Evolutionary conservation across 2,888 invertebrate species (phyloP).

Genomic region (Watsonalla binaria): DNA sequence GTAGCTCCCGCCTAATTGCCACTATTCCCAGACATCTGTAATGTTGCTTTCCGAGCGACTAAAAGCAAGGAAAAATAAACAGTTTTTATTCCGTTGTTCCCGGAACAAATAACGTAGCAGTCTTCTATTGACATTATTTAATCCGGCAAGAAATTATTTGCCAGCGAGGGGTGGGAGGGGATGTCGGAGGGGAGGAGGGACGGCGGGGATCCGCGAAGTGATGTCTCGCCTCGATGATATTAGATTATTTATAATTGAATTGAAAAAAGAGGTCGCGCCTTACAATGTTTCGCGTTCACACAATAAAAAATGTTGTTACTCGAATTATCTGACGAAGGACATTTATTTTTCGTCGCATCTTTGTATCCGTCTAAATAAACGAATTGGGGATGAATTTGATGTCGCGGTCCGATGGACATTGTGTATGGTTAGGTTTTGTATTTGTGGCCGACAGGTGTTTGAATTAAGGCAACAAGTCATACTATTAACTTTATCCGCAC

Average conservation of each 20-base stretch:
- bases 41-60: not conserved
- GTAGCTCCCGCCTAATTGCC: too few relatives aligned
- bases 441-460: too few relatives aligned
- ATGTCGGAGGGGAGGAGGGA: not conserved
- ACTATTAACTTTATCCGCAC: too few relatives aligned
- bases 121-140: constrained; percentile 28
- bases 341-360: not conserved
- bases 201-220: constrained; percentile 5
- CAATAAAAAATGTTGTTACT: constrained; percentile 11
- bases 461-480: too few relatives aligned
- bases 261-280: constrained; percentile 8
- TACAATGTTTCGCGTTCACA: constrained; percentile 4
- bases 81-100: constrained; percentile 11
- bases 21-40: not conserved
- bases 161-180: not conserved
- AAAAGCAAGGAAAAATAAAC: constrained; percentile 9
- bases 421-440: not conserved
- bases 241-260: constrained; percentile 35
- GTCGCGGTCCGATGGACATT: not conserved
- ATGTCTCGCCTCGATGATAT: constrained; percentile 15
- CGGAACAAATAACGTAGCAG: constrained; percentile 12
- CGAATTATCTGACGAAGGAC: constrained; percentile 7
- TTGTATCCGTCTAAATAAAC: not conserved
- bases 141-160: constrained; percentile 13
- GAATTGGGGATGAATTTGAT: not conserved